Conservation (phyloP, 2,113 vertebrate species). For the Ancistrus triradiatus region DNA sequence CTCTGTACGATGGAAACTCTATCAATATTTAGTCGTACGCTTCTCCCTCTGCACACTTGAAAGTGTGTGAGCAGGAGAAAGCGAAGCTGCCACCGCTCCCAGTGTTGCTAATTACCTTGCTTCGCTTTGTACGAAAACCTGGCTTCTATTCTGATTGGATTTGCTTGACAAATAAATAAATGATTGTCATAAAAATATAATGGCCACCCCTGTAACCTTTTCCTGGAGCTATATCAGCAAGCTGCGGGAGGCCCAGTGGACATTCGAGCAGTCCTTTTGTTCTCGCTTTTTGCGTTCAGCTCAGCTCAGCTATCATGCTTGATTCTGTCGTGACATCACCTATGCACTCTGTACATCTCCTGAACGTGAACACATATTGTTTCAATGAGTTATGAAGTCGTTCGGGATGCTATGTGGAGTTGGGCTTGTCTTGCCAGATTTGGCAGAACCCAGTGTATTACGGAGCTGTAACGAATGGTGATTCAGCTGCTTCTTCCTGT, state of each 20-base stretch:
- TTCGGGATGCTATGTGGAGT: neutral
- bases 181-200: constrained; percentile 72
- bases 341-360: neutral
- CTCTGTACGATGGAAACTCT: constrained; percentile 43
- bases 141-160: constrained; percentile 68
- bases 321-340: constrained; percentile 11
- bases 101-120: constrained; percentile 73
- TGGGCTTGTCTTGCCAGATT: neutral
- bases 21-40: constrained; percentile 69
- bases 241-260: constrained; percentile 40
- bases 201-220: constrained; percentile 63
- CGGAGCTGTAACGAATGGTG: no score
- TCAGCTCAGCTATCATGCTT: constrained; percentile 6
- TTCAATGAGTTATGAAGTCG: constrained; percentile 2
- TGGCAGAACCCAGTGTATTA: no score
- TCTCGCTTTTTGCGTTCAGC: constrained; percentile 36
- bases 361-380: neutral
- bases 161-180: constrained; percentile 76
- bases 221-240: constrained; percentile 50
- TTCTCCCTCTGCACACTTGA: constrained; percentile 60
- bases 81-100: constrained; percentile 68
- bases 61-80: constrained; percentile 54
- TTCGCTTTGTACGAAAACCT: constrained; percentile 60
- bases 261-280: constrained; percentile 41
- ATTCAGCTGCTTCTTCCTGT: no score